Evolutionary conservation across 2,113 vertebrate genomes (phyloP).

Genomic region (Indicator maculatus): DNA sequence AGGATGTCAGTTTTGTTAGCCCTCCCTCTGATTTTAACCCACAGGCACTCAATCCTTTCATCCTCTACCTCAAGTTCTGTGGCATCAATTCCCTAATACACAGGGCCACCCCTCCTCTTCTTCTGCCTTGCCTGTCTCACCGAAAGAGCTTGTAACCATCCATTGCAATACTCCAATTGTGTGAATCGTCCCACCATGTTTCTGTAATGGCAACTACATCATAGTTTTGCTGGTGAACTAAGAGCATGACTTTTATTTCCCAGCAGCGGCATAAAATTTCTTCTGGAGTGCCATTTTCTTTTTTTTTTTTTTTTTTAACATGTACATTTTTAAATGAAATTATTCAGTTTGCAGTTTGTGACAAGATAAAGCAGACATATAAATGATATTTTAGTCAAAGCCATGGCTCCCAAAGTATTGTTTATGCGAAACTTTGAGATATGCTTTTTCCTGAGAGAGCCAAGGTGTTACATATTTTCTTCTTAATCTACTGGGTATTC

Average conservation of each 20-base stretch:
- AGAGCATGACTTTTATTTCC: neutral
- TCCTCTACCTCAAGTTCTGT: no score
- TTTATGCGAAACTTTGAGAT: conserved; percentile 10
- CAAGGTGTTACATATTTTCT: neutral
- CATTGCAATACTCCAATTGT: no score
- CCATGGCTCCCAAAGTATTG: neutral
- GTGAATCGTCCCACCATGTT: no score
- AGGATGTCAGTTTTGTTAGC: no score
- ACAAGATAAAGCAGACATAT: neutral
- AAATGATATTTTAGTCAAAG: conserved; percentile 5
- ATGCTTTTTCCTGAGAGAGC: neutral
- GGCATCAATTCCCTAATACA: no score
- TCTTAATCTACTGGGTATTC: neutral
- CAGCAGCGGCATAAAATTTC: neutral
- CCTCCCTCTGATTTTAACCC: no score
- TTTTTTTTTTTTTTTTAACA: neutral
- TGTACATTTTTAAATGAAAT: neutral
- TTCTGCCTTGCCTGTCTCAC: no score
- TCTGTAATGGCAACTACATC: no score
- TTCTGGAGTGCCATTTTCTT: neutral
- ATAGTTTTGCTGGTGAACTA: no score
- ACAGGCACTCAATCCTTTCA: no score
- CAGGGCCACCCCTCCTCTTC: no score
- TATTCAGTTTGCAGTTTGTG: neutral
- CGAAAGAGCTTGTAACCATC: no score